A percentile compares a stretch with the other conserved stretches of the same genome.
phyloP scores from a whole-genome alignment of 2,113 vertebrate species.

The Nettapus auritus region DNA sequence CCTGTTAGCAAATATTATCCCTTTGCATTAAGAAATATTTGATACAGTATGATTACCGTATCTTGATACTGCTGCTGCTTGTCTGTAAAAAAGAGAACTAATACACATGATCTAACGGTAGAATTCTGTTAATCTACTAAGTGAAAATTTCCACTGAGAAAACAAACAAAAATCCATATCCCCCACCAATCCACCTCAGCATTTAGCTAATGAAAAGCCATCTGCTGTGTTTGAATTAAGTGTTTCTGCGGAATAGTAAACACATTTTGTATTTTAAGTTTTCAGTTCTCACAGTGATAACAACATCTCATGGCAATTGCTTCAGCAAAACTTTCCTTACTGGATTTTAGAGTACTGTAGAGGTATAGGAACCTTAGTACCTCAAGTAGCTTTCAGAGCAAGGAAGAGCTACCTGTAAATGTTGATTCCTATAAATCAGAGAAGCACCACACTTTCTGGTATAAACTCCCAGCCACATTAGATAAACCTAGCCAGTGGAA shows the following conservation, averaged over 20 bases:
- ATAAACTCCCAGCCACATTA: conserved; percentile 18
- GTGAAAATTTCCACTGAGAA: neutral
- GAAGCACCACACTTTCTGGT: neutral
- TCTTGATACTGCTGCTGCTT: neutral
- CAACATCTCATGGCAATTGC: neutral
- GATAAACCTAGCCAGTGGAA: conserved; percentile 21
- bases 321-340: neutral
- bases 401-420: neutral
- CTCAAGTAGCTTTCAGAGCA: neutral
- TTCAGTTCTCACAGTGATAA: neutral
- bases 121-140: neutral
- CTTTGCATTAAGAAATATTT: neutral
- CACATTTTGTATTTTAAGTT: neutral
- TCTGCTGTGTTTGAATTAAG: neutral
- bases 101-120: neutral
- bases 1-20: neutral
- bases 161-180: neutral
- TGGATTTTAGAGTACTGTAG: neutral
- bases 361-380: neutral
- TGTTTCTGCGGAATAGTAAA: neutral
- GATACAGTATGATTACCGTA: neutral
- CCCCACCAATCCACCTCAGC: neutral
- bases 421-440: neutral
- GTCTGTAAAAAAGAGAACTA: neutral
- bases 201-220: conserved; percentile 3